Base-by-base conservation (phyloP, 2,888 invertebrate species). In the Epirrita christyi region DNA sequence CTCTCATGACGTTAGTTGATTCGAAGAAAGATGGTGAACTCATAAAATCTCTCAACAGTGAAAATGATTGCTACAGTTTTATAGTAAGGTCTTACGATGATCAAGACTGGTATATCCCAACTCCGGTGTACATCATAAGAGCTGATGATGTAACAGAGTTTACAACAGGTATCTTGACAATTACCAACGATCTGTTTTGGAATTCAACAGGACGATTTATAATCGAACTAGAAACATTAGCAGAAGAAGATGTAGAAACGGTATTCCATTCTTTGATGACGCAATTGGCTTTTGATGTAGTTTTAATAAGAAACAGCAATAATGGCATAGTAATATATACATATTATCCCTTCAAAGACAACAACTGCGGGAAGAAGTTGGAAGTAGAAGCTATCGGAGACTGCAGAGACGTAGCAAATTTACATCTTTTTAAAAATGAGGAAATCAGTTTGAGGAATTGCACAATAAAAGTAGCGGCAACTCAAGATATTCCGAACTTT, bases 121-220 rank as follows among this genome's bases (percentile, higher is more conserved):
- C 78, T 11, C 64, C 76, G 28, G 54, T 78, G 2, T 85, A 86
- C 42, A 57, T 86, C 2, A 77, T 85, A 29, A 64, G 67, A 11
- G 67, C 68, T 6, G 56, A 72, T 59, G 56, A 80, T 57, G 36
- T 67, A 10, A 7, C 36, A 1, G 68, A 74, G 32, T 64, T 84
- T n/a, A 43, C 54, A 32, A 28, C 32, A 45, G 75, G 71, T 14
- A 61, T 85, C 40, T 21, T 60, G 3, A 59, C 65, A 11, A 42
- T 85, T 29, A 64, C 68, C 14, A 72, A 64, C 21, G 81, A 85
- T 55, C 49, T 73, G 21, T 73, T 76, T 55, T 86, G 83, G 84
- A 81, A 83, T 56, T 80, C 86, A 10, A 75, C 67, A 66, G 83
- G 79, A 8, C 71, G 70, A 56, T 77, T 78, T 61, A 71, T 85